Base-by-base conservation (phyloP, 2,113 vertebrate species). In the Catagonus wagneri region DNA sequence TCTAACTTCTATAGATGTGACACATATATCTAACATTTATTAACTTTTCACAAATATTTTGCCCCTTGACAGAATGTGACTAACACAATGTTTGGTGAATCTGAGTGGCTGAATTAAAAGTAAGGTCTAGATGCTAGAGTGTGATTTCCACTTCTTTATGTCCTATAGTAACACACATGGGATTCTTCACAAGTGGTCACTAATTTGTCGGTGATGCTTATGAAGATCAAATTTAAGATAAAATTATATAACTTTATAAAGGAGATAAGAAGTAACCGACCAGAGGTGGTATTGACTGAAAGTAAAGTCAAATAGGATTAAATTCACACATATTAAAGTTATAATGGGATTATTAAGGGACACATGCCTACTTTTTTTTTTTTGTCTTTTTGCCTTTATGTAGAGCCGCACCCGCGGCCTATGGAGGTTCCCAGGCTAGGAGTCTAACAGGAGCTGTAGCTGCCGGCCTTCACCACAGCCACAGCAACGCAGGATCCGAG, bases 191-290 rank as follows among this genome's bases (percentile, higher is more conserved):
- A 72, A 54, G 34, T 50, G 27, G 44, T 34, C 78, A n/a, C 32
- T 78, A 19, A 27, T 63, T 89, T 92, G 14, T 95, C n/a, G 50
- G 22, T 95, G 56, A 34, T 83, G 16, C 12, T 56, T 34, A 80
- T 93, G 71, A 93, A 58, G 56, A 39, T 52, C 36, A 83, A 89
- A 78, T 61, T 89, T 65, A 89, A 60, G 11, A 69, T 76, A 85
- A 94, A 94, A 84, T 39, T 83, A 78, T 78, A 68, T 88, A 84
- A 90, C 66, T 76, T 84, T 36, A 61, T 85, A 60, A 14, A 52
- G 7, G 20, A 72, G 25, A 69, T 9, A 72, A 66, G 76, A 63
- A 29, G 52, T 83, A 83, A 29, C 25, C 34, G 85, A 7, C 12
- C 65, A 74, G 34, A 63, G 32, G 32, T 25, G 32, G 17, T 63